Evolutionary conservation across 2,888 invertebrate species (phyloP).

Genomic region (Chrysolina americana): DNA sequence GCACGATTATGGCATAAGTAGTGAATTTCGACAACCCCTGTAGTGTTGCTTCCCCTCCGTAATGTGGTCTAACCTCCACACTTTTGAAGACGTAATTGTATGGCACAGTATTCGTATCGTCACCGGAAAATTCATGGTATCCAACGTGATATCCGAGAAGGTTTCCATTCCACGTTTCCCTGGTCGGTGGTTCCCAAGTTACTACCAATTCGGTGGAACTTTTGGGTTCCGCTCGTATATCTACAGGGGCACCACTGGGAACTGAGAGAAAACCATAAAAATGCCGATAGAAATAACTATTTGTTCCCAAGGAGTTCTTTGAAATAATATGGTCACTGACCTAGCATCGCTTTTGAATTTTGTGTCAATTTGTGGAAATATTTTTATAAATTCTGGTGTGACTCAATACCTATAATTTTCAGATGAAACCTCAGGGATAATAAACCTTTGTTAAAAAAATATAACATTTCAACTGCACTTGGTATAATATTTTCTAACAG

Average conservation of each 20-base stretch:
- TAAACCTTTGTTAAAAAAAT: too few species aligned
- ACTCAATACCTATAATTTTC: too few species aligned
- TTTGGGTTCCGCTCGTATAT: slow-evolving; percentile 86
- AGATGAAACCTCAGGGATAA: too few species aligned
- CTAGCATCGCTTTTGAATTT: too few species aligned
- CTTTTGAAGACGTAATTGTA: slow-evolving; percentile 82
- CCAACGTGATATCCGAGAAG: slow-evolving; percentile 90
- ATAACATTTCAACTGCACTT: too few species aligned
- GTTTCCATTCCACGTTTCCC: slow-evolving; percentile 90
- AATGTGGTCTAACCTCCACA: slow-evolving; percentile 82
- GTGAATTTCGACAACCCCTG: slow-evolving; percentile 84
- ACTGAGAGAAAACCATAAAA: slow-evolving; percentile 66
- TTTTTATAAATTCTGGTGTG: too few species aligned
- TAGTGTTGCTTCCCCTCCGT: slow-evolving; percentile 78
- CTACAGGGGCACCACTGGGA: slow-evolving; percentile 86
- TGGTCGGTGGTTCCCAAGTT: slow-evolving; percentile 89
- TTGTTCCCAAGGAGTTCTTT: too few species aligned
- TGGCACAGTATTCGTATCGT: slow-evolving; percentile 56
- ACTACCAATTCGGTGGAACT: slow-evolving; percentile 89
- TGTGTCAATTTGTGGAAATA: too few species aligned
- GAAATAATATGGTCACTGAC: too few species aligned
- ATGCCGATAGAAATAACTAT: too few species aligned
- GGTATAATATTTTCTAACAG: too few species aligned
- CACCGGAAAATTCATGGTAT: slow-evolving; percentile 78
- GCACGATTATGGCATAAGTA: slow-evolving; percentile 86